Conservation (phyloP, 2,113 vertebrate genomes). For the Anoura caudifer region DNA sequence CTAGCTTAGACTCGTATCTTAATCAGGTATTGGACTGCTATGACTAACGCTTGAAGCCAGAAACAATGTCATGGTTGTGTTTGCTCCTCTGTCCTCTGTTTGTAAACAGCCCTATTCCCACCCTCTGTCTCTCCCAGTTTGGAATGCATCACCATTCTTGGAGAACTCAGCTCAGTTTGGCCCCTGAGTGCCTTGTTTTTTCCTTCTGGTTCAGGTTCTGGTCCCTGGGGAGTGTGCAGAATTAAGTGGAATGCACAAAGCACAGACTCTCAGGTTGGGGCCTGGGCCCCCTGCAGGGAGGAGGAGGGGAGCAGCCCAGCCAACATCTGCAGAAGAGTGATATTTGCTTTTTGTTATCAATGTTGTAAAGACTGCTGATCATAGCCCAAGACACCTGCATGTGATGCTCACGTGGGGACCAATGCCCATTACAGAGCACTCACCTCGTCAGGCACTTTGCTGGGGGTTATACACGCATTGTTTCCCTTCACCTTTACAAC, state of each 20-base stretch:
- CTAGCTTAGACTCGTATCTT: neutral
- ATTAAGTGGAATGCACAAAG: neutral
- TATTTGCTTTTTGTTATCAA: neutral
- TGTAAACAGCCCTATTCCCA: conserved; percentile 10
- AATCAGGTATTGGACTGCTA: conserved; percentile 3
- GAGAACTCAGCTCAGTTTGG: neutral
- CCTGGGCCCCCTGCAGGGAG: neutral
- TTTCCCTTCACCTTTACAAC: neutral
- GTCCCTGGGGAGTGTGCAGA: neutral
- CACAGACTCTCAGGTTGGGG: neutral
- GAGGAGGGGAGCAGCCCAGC: neutral
- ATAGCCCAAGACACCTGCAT: neutral
- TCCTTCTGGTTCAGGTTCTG: neutral
- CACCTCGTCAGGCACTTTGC: neutral
- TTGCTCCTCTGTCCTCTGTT: conserved; percentile 3
- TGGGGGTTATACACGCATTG: neutral
- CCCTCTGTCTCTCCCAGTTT: neutral
- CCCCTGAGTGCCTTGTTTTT: neutral
- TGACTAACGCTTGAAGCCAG: neutral
- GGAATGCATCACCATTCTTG: neutral
- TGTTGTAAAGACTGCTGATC: neutral
- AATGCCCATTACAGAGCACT: fast-evolving
- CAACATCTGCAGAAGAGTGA: neutral
- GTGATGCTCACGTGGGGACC: fast-evolving
- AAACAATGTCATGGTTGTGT: neutral